phyloP scores from a whole-genome alignment of 2,113 vertebrate genomes.

The Xyliphius kryptos region DNA sequence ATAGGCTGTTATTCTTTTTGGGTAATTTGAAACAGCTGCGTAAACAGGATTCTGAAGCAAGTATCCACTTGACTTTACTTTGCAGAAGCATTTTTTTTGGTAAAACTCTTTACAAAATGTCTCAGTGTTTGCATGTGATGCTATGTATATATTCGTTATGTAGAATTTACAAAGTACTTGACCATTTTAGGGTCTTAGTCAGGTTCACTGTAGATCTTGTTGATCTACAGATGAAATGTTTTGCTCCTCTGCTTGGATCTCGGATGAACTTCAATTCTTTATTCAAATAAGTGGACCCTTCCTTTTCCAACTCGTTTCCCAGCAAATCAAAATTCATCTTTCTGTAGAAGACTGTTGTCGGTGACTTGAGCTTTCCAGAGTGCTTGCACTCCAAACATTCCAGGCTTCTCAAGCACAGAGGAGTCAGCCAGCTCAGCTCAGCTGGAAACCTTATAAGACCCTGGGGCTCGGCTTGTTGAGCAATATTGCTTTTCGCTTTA shows the following conservation, averaged over 20 bases:
- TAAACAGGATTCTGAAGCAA: constrained; percentile 29
- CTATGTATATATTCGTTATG: background rate
- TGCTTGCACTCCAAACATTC: constrained; percentile 62
- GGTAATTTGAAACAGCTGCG: constrained; percentile 32
- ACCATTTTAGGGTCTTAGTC: too few relatives aligned
- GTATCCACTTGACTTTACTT: constrained; percentile 19
- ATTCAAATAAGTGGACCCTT: constrained; percentile 12
- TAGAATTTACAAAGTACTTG: background rate
- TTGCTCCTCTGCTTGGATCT: background rate
- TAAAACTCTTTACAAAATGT: background rate
- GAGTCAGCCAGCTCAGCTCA: constrained; percentile 52
- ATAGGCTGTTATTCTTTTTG: constrained; percentile 26
- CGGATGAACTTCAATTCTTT: background rate
- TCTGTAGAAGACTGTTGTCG: constrained; percentile 43
- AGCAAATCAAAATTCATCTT: constrained; percentile 2
- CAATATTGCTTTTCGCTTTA: constrained; percentile 39
- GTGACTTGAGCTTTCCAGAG: constrained; percentile 59
- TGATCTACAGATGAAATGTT: too few relatives aligned
- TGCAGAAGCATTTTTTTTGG: background rate
- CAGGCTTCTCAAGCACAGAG: constrained; percentile 51
- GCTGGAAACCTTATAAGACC: constrained; percentile 62
- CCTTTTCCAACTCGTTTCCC: constrained; percentile 4
- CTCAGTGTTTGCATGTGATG: background rate
- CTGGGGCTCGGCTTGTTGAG: constrained; percentile 52
- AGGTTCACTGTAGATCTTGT: too few relatives aligned